These are phyloP conservation scores for Haliclona indistincta DNA, from an alignment of 37 sponge, comb jelly and placozoan genomes.

Conservation along the genomic window DNA sequence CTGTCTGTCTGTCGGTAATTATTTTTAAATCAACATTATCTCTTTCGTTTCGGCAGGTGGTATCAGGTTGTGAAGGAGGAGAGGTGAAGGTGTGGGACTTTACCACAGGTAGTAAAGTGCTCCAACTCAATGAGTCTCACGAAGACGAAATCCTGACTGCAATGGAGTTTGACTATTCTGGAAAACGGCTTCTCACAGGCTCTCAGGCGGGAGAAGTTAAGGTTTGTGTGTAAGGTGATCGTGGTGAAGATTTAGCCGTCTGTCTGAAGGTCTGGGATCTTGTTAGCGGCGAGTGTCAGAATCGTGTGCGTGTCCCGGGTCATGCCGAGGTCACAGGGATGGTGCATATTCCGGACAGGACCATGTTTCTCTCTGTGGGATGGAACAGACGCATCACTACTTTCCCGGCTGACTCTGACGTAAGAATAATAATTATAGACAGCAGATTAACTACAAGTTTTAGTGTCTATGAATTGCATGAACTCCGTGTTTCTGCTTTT, in stretches of 20 bases:
- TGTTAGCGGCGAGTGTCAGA: constrained; percentile 72
- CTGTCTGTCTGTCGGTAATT: background rate
- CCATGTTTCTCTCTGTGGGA: constrained; percentile 73
- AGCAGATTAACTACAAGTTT: background rate
- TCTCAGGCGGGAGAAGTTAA: constrained; percentile 87
- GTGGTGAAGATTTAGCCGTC: background rate
- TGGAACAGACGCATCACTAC: constrained; percentile 83
- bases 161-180: constrained; percentile 76
- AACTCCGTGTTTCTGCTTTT: too few relatives aligned
- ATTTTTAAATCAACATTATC: background rate
- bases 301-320: constrained; percentile 24
- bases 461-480: background rate
- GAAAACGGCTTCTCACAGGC: constrained; percentile 83
- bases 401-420: constrained; percentile 45
- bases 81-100: constrained; percentile 90
- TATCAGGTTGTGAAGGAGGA: constrained; percentile 90
- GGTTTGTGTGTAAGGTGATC: constrained; percentile 28
- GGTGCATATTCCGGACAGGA: constrained; percentile 70
- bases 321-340: constrained; percentile 75
- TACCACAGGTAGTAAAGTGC: constrained; percentile 66
- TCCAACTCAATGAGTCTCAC: constrained; percentile 67
- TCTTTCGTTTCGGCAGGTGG: constrained; percentile 41
- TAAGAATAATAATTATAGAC: constrained; percentile 7
- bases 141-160: constrained; percentile 86
- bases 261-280: constrained; percentile 78